phyloP scores from a whole-genome alignment of 2,113 vertebrate genomes.

The Oxyruncus cristatus region DNA sequence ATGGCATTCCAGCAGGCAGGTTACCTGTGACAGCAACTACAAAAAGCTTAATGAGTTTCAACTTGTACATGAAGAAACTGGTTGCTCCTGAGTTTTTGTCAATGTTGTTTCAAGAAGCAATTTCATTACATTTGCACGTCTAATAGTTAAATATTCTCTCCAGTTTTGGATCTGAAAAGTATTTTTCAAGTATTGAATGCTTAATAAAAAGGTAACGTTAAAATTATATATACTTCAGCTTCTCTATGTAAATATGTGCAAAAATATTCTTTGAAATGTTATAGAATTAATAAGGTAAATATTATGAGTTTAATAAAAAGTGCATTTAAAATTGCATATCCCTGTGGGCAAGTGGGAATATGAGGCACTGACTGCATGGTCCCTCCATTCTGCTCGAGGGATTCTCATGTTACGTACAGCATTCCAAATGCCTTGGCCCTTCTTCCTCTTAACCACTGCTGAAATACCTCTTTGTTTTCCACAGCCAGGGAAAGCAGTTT shows the following conservation, averaged over 20 bases:
- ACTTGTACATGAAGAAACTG: not conserved
- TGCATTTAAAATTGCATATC: not conserved
- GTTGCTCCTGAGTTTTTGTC: not conserved
- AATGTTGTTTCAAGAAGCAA: not conserved
- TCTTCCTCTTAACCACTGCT: not conserved
- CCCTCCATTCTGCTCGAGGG: not conserved
- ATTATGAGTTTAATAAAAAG: slow-evolving; percentile 18
- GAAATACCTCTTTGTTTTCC: slow-evolving; percentile 4
- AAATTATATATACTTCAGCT: not conserved
- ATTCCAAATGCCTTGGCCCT: slow-evolving; percentile 12
- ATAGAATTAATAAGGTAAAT: slow-evolving; percentile 20
- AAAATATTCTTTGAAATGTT: not conserved
- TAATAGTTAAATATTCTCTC: not conserved
- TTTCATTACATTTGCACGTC: not conserved
- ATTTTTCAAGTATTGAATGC: not conserved
- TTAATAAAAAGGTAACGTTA: not conserved
- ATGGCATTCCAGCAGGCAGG: rapidly evolving
- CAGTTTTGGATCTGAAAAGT: not conserved
- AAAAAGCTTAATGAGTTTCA: not conserved
- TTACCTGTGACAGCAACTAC: not conserved
- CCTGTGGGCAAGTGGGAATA: not conserved
- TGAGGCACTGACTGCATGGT: not conserved
- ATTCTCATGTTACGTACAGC: slow-evolving; percentile 21
- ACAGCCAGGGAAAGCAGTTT: not conserved
- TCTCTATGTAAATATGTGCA: not conserved